phyloP scores from a whole-genome alignment of 2,888 invertebrate genomes.

The Watsonalla binaria region DNA sequence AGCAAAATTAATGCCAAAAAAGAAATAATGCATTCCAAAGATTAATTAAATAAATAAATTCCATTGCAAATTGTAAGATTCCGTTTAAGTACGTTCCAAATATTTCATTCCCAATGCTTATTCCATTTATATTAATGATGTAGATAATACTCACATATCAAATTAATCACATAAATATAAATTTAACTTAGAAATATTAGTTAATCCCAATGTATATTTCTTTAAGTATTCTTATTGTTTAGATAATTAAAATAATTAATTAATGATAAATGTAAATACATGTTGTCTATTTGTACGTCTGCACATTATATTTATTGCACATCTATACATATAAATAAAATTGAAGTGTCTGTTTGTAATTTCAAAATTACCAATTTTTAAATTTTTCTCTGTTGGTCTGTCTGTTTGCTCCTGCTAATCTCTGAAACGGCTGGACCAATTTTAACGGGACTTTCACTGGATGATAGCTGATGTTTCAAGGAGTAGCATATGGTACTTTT shows the following conservation, averaged over 20 bases:
- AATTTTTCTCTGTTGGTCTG: too few species aligned
- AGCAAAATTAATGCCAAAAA: conserved; percentile 43
- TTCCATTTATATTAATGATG: conserved; percentile 13
- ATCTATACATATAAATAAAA: conserved; percentile 4
- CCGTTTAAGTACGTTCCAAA: too few species aligned
- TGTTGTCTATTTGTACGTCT: conserved; percentile 40
- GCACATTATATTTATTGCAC: conserved; percentile 21
- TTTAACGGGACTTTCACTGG: too few species aligned
- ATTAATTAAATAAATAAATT: neutral
- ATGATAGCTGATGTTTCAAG: too few species aligned
- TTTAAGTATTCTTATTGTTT: conserved; percentile 2
- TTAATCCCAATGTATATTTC: neutral
- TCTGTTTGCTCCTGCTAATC: too few species aligned
- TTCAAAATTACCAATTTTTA: too few species aligned
- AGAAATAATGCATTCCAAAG: conserved; percentile 1
- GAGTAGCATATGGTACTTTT: too few species aligned
- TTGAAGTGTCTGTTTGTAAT: too few species aligned
- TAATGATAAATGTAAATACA: conserved; percentile 26
- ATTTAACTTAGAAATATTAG: conserved; percentile 2
- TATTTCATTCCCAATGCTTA: conserved; percentile 4
- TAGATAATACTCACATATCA: conserved; percentile 51
- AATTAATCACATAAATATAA: conserved; percentile 20
- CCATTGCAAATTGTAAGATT: too few species aligned
- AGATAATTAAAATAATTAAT: conserved; percentile 15
- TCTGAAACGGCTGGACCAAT: too few species aligned